A percentile compares a stretch with the other conserved stretches of the same genome.
Evolutionary conservation across 2,888 invertebrate genomes (phyloP).

Genomic region (Gonocerus acuteangulatus): DNA sequence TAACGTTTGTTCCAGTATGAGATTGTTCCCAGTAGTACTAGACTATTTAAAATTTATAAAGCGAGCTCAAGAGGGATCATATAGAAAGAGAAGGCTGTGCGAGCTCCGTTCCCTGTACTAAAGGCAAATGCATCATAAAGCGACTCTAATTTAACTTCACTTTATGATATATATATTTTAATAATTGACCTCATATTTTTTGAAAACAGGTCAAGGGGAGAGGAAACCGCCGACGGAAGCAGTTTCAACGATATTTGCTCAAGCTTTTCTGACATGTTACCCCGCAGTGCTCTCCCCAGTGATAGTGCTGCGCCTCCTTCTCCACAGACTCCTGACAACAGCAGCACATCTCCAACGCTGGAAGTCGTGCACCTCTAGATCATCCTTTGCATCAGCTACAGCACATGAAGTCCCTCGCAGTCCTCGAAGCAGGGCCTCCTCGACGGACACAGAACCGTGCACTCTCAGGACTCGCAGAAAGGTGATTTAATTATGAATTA

Average conservation of each 20-base stretch:
- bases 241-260: slow-evolving; percentile 41
- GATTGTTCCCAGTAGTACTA: no score
- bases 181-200: no score
- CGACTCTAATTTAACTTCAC: no score
- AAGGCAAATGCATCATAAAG: no score
- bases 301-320: slow-evolving; percentile 49
- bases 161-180: no score
- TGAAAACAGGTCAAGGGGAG: slow-evolving; percentile 10
- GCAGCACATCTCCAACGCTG: slow-evolving; percentile 46
- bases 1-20: no score
- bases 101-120: no score
- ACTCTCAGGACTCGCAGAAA: slow-evolving; percentile 44
- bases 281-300: slow-evolving; percentile 51
- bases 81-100: no score
- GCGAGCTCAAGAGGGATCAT: no score
- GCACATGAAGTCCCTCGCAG: slow-evolving; percentile 42
- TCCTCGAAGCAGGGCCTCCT: slow-evolving; percentile 43
- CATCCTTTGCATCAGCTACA: slow-evolving; percentile 45
- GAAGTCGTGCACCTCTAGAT: slow-evolving; percentile 45
- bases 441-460: slow-evolving; percentile 44
- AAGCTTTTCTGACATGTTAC: slow-evolving; percentile 45
- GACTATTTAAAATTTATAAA: no score
- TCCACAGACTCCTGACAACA: slow-evolving; percentile 50
- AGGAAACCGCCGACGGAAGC: slow-evolving; percentile 40
- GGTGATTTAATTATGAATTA: no score